A percentile compares a stretch with the other conserved stretches of the same genome.
phyloP scores from a whole-genome alignment of 2,113 vertebrate species.

The Acinonyx jubatus region DNA sequence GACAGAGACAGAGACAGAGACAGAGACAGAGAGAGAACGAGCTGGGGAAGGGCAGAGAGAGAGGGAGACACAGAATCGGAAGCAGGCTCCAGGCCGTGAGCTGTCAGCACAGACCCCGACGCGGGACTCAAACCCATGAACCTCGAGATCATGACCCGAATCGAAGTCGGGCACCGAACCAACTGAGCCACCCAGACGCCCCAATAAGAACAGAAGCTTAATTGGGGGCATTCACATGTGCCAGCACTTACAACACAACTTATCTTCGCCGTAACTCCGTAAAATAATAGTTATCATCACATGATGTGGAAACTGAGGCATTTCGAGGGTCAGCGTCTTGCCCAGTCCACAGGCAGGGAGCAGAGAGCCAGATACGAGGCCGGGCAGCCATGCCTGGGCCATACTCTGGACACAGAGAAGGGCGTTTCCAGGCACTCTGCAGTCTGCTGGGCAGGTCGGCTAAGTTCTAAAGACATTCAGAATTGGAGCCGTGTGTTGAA shows the following conservation, averaged over 20 bases:
- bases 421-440: not conserved
- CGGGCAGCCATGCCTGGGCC: not conserved
- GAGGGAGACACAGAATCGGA: no score
- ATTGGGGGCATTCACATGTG: not conserved
- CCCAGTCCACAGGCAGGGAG: not conserved
- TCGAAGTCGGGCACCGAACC: no score
- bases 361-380: not conserved
- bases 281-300: not conserved
- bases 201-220: not conserved
- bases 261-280: not conserved
- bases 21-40: no score
- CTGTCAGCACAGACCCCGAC: no score
- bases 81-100: no score
- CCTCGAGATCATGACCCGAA: no score
- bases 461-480: not conserved
- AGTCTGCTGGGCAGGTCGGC: fast-evolving
- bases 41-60: no score
- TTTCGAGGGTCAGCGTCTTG: not conserved
- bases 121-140: no score
- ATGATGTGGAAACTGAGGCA: not conserved
- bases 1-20: no score
- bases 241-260: not conserved
- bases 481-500: not conserved
- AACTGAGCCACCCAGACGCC: no score
- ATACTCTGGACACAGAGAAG: fast-evolving